Percentiles rank a stretch among this genome's conserved stretches.
Conservation (phyloP, 30 jellyfish, hydroid and myxozoan species). For the Hydractinia echinata region DNA sequence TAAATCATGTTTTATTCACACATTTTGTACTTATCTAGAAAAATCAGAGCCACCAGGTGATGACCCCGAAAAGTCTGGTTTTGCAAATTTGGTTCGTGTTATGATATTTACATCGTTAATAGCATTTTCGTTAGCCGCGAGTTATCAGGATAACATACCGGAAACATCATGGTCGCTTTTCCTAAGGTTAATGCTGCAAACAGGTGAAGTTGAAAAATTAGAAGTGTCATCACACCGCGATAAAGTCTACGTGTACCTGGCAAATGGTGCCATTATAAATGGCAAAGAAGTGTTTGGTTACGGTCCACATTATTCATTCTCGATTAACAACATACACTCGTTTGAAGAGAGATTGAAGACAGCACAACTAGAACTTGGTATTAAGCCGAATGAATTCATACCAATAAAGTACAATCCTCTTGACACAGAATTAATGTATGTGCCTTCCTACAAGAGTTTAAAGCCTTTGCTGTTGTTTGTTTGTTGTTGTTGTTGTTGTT, state of each 20-base stretch:
- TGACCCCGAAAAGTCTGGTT: not conserved
- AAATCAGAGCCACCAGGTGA: too few relatives aligned
- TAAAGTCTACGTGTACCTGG: slow-evolving; percentile 71
- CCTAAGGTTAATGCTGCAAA: slow-evolving; percentile 69
- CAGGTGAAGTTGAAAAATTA: slow-evolving; percentile 81
- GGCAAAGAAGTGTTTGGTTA: slow-evolving; percentile 79
- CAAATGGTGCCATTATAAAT: slow-evolving; percentile 58
- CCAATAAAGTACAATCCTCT: slow-evolving; percentile 58
- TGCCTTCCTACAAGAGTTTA: not conserved
- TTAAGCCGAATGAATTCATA: slow-evolving; percentile 48
- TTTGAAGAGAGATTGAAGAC: slow-evolving; percentile 63
- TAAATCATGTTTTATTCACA: too few relatives aligned
- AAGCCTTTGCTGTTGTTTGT: not conserved
- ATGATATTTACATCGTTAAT: not conserved
- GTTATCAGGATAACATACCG: slow-evolving; percentile 72
- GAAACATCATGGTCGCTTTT: slow-evolving; percentile 94
- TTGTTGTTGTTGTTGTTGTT: not conserved
- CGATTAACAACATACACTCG: slow-evolving; percentile 56
- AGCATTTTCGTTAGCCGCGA: slow-evolving; percentile 19
- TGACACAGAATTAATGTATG: not conserved
- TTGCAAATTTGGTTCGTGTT: not conserved
- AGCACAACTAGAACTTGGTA: slow-evolving; percentile 62
- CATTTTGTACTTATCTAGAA: too few relatives aligned
- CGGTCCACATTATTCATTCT: slow-evolving; percentile 82
- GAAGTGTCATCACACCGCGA: slow-evolving; percentile 76